A percentile compares a stretch with the other conserved stretches of the same genome.
phyloP scores from a whole-genome alignment of 2,113 vertebrate genomes.

The Ctenomys sociabilis region DNA sequence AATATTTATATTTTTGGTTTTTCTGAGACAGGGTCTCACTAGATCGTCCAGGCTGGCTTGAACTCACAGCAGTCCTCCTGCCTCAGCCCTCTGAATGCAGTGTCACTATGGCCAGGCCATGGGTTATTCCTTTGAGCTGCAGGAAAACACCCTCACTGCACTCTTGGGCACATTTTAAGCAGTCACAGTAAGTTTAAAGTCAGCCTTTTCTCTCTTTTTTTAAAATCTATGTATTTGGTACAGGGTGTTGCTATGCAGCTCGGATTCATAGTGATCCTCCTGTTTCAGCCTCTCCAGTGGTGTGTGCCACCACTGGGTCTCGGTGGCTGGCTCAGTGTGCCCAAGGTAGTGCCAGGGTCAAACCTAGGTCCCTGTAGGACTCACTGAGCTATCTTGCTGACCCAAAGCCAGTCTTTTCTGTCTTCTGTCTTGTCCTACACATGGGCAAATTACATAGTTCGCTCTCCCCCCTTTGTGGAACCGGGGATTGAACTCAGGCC shows the following conservation, averaged over 20 bases:
- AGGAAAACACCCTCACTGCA: neutral
- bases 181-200: constrained; percentile 1
- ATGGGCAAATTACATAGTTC: neutral
- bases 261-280: too few species aligned
- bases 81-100: neutral
- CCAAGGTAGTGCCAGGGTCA: too few species aligned
- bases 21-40: neutral
- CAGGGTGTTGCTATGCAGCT: too few species aligned
- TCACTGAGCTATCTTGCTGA: too few species aligned
- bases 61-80: neutral
- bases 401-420: neutral
- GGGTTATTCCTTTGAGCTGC: neutral
- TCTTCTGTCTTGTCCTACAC: neutral
- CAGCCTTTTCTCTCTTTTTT: neutral
- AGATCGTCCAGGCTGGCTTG: neutral
- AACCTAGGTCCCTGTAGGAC: too few species aligned
- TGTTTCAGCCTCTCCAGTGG: too few species aligned
- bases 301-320: too few species aligned
- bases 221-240: too few species aligned
- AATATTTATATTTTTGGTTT: neutral
- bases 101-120: neutral
- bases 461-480: too few species aligned
- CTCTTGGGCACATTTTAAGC: neutral
- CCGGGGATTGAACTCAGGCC: too few species aligned
- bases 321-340: too few species aligned